These are phyloP conservation scores for Xestia ashworthii DNA, from an alignment of 2,888 invertebrate species.

Conservation along the genomic window DNA sequence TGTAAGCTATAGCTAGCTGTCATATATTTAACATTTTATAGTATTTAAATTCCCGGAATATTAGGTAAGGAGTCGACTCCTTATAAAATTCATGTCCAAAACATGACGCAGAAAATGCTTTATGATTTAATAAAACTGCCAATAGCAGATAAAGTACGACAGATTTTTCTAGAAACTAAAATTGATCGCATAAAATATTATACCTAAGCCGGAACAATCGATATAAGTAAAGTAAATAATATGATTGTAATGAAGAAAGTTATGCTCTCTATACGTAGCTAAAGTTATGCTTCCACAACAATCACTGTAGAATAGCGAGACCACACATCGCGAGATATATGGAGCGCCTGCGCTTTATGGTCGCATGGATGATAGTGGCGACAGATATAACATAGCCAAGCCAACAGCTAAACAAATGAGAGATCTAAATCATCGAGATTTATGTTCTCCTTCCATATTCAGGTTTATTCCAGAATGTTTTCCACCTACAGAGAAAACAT, in stretches of 20 bases:
- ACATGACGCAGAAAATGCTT: neutral
- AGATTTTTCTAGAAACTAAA: constrained; percentile 4
- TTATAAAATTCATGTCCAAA: neutral
- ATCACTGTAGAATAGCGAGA: constrained; percentile 34
- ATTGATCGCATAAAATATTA: too few relatives aligned
- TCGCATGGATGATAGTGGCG: constrained; percentile 43
- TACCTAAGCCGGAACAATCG: too few relatives aligned
- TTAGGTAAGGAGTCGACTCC: neutral
- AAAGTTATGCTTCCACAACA: constrained; percentile 7
- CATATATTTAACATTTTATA: neutral
- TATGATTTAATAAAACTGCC: neutral
- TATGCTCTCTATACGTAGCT: constrained; percentile 9
- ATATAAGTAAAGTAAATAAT: neutral
- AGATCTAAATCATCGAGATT: constrained; percentile 9
- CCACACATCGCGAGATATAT: constrained; percentile 56
- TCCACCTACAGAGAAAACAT: constrained; percentile 33
- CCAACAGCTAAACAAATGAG: constrained; percentile 29
- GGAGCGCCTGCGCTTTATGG: constrained; percentile 39
- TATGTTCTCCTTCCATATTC: neutral
- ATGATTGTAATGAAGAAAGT: neutral
- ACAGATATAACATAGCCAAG: constrained; percentile 29
- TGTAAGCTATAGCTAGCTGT: neutral
- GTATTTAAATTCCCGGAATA: neutral
- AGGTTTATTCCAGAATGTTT: constrained; percentile 8
- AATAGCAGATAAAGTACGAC: constrained; percentile 12